These are phyloP conservation scores for Synergus japonicus DNA, from an alignment of 2,888 invertebrate genomes.

Conservation along the genomic window DNA sequence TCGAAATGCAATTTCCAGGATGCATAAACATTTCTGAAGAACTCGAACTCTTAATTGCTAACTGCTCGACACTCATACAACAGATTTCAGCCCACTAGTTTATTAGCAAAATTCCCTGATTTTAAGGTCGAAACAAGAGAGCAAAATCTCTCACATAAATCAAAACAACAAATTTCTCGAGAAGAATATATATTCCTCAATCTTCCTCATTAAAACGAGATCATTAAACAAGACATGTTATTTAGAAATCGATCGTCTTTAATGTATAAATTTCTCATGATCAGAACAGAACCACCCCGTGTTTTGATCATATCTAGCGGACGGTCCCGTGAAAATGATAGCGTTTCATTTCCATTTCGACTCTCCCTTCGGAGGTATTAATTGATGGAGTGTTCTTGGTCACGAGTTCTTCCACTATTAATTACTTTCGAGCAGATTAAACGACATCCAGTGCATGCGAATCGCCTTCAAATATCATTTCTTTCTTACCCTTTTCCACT, in stretches of 20 bases:
- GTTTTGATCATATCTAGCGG: constrained; percentile 2
- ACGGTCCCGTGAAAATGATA: constrained; percentile 30
- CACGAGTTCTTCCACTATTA: constrained; percentile 18
- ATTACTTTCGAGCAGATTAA: constrained; percentile 15
- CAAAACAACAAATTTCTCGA: background rate
- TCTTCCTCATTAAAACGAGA: background rate
- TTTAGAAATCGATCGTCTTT: background rate
- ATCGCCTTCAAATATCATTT: constrained; percentile 16
- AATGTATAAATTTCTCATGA: constrained; percentile 14
- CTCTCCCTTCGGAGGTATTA: constrained; percentile 1
- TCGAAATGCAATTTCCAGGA: constrained; percentile 43
- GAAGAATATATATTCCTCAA: no score
- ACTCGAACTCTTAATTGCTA: constrained; percentile 41
- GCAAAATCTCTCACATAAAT: background rate
- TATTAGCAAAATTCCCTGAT: constrained; percentile 11
- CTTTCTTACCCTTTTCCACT: background rate
- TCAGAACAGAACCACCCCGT: background rate
- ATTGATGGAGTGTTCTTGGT: constrained; percentile 34
- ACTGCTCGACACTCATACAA: constrained; percentile 36
- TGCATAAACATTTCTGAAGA: constrained; percentile 42
- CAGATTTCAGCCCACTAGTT: constrained; percentile 27
- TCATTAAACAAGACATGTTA: background rate
- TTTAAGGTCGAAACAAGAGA: background rate
- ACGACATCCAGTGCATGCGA: constrained; percentile 8
- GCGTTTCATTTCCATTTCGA: constrained; percentile 28